Conservation (phyloP, 2,113 vertebrate species). For the Ciconia boyciana region DNA sequence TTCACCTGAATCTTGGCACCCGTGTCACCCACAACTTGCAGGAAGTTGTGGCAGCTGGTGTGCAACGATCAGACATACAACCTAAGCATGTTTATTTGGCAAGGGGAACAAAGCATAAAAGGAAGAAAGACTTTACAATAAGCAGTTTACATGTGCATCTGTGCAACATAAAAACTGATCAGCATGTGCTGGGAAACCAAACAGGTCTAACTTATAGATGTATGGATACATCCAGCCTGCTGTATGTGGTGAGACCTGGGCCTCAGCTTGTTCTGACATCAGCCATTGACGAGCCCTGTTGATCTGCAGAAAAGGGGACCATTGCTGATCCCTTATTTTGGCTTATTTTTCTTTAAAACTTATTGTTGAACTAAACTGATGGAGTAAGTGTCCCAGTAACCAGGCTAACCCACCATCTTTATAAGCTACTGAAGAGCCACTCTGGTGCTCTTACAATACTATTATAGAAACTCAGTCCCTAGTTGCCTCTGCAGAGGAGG, state of each 20-base stretch:
- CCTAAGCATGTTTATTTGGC: neutral
- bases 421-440: neutral
- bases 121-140: neutral
- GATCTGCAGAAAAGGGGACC: neutral
- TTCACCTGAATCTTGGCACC: neutral
- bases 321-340: neutral
- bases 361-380: neutral
- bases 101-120: neutral
- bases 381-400: neutral
- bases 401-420: neutral
- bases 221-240: neutral
- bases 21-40: neutral
- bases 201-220: neutral
- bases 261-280: neutral
- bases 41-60: neutral
- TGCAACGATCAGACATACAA: neutral
- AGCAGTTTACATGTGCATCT: neutral
- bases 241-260: neutral
- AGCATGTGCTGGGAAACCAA: neutral
- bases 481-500: neutral
- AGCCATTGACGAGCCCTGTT: too few species aligned
- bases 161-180: neutral
- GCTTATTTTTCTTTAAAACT: neutral
- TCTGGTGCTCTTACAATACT: neutral
- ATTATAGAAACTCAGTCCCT: neutral